Base-by-base conservation (phyloP, 1,140 invertebrate species). In the Zaprionus lachaisei region DNA sequence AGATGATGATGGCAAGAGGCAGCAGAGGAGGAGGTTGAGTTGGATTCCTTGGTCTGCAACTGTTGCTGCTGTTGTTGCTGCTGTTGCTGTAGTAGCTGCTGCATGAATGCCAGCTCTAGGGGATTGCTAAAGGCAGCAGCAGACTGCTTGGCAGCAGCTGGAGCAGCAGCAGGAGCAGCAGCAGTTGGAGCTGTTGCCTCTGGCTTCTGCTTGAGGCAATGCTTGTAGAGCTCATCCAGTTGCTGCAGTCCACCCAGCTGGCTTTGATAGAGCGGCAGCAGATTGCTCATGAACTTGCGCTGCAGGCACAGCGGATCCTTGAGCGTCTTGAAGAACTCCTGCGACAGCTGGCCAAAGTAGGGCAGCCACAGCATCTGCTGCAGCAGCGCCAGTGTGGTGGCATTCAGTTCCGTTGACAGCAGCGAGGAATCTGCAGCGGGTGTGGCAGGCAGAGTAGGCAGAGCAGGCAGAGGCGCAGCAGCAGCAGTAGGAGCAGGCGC, bases 331-430 rank as follows among this genome's bases (percentile, higher is more conserved):
- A 94, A 84, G 72, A 95, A 91, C 41, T 95, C 94, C 37, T 93
- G 92, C 63, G 93, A 94, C 47, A 96, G 90, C 83, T 96, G 95
- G 70, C 94, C 95, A 24, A 96, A 92, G 79, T 96, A 96, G 2
- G 95, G 95, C 37, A 96, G 81, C 95, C 95, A 96, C 31, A 96
- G 80, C 95, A 96, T 95, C 84, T 95, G 95, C 81, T 95, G 95
- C n/a, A 96, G 93, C 2, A 95, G 94, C 12, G 95, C 95, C 41
- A 95, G 94, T 2, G 95, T 95, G 1, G 95, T 95, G 24, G 95
- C 94, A 86, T 96, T 95, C 57, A 95, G 94, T 62, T 96, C 95
- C 31, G 93, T 14, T 11, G 54, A 94, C 1, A 95, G 94, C 26
- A 95, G 84, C 38, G 94, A 72, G 77, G 90, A 41, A 84, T 93